Conservation (phyloP, 2,888 invertebrate species). For the Pammene fasciana region DNA sequence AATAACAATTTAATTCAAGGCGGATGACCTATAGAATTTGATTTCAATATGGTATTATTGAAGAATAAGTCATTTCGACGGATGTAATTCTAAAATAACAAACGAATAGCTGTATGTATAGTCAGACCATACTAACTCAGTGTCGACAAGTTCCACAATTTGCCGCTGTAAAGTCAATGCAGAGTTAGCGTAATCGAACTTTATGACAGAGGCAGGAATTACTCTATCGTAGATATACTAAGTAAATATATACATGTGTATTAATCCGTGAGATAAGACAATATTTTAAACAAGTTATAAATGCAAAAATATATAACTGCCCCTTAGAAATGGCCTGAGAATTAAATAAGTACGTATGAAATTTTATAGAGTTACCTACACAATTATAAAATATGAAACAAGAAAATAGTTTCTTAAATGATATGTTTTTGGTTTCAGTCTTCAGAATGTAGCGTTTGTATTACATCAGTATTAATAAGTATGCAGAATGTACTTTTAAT, state of each 20-base stretch:
- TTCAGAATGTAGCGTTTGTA: slow-evolving; percentile 61
- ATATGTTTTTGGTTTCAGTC: slow-evolving; percentile 73
- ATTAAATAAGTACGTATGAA: slow-evolving; percentile 14
- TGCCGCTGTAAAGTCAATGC: too few species aligned
- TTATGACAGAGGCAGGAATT: too few species aligned
- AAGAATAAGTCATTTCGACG: slow-evolving; percentile 1
- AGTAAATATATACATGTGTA: neutral
- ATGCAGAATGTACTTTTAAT: slow-evolving; percentile 6
- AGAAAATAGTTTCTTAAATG: slow-evolving; percentile 63
- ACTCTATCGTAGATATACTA: too few species aligned
- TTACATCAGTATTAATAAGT: slow-evolving; percentile 42
- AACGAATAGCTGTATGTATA: neutral
- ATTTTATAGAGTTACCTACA: slow-evolving; percentile 42
- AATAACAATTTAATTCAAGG: too few species aligned
- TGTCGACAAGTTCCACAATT: too few species aligned
- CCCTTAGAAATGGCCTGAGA: slow-evolving; percentile 24
- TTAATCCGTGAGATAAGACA: neutral
- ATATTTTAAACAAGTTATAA: neutral
- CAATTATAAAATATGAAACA: slow-evolving; percentile 43
- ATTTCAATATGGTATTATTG: neutral
- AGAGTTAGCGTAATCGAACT: too few species aligned
- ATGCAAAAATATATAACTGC: neutral
- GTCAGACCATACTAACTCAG: neutral
- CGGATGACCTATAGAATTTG: too few species aligned
- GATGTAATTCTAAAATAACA: neutral